Conservation (phyloP, 53 echinoderm and acorn worm species). For the Astropecten irregularis region DNA sequence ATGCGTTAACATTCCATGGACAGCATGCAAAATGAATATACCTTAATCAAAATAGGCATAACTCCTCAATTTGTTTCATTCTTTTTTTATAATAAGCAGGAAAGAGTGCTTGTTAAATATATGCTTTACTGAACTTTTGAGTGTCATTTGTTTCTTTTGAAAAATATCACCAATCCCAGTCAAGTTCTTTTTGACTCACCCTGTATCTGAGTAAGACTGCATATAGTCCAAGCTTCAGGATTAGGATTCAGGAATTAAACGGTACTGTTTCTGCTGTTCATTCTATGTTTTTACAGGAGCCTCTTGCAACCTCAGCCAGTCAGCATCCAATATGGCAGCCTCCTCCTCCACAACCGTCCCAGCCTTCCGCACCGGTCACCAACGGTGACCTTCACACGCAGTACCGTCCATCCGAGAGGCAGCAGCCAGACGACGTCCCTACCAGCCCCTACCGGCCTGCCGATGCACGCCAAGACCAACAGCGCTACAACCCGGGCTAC, state of each 20-base stretch:
- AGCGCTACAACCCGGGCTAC: constrained; percentile 36
- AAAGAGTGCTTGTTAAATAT: no score
- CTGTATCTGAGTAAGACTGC: no score
- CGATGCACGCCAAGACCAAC: constrained; percentile 14
- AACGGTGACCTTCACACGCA: constrained; percentile 38
- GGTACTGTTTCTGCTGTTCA: background rate
- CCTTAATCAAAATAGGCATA: no score
- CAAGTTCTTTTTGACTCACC: no score
- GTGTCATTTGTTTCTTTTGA: no score
- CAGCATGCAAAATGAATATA: no score
- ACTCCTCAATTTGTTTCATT: no score
- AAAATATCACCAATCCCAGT: no score
- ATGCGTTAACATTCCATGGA: no score
- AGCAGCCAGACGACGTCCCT: background rate
- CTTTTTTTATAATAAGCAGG: no score
- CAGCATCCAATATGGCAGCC: constrained; percentile 32
- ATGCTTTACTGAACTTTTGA: no score
- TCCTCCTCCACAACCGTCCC: constrained; percentile 5
- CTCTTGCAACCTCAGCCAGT: constrained; percentile 1
- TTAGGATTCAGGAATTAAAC: background rate
- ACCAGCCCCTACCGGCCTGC: constrained; percentile 33
- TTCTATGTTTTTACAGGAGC: constrained; percentile 16
- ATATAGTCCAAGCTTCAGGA: background rate
- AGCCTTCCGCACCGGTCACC: constrained; percentile 18
- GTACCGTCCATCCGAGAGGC: background rate